Base-by-base conservation (phyloP, 2,888 invertebrate genomes). In the Chesias legatella region DNA sequence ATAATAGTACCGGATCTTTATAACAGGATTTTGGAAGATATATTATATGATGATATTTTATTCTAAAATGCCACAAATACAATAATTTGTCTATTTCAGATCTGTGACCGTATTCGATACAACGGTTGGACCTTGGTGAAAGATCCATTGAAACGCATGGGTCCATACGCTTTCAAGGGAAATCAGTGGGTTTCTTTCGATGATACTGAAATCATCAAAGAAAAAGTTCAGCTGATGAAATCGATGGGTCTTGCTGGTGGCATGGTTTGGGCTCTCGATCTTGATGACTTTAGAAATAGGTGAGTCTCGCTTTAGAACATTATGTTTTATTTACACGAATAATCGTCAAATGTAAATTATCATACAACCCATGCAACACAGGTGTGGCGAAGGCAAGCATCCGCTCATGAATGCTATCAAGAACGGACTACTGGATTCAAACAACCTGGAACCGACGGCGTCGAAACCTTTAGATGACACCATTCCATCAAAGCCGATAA, bases 161-260 rank as follows among this genome's bases (percentile, higher is more conserved):
- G 97, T 3, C 97, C 97, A 0, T 96, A 94, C 59, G 95, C 97
- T 0, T 94, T 92, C 66, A 94, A 94, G 63, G 95, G 93, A 29
- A 93, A 93, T 63, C 97, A 97, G 67, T 98, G 97, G 97, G 96
- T 97, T 10, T 94, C 95, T 1, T 98, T 91, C 62, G 97, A 98
- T 67, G 96, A 97, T 65, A 88, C 90, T 6, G 92, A 92, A 21
- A 96, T 94, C 79, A 92, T 97, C 27, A 90, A 91, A 47, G 90
- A 90, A 51, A 97, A 97, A 82, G 93, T 95, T 0, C 91, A 95
- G 59, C 93, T 92, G 60, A 92, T 96, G 22, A 91, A 94, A 47
- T 90, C 92, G 7, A 88, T 95, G 76, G 91, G 93, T 48, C 89
- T 97, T 9, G 96, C 93, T 7, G 96, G 96, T 42, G 96, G 95